Evolutionary conservation across 1,140 invertebrate species (phyloP), one percentile per base, ranked within the genome.

Genomic region (Rhynchophorus ferrugineus): DNA sequence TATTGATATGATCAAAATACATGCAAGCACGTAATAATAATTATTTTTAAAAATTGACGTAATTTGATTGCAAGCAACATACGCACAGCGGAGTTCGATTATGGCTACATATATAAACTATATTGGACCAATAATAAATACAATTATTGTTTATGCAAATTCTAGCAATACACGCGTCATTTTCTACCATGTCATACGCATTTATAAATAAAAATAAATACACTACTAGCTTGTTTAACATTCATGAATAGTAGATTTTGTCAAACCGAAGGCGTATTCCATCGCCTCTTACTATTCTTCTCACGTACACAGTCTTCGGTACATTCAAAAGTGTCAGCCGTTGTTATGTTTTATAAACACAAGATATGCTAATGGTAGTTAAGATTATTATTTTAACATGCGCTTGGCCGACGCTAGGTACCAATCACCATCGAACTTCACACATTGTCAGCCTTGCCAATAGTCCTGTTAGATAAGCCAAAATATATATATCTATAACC

Each of bases 161-260:
- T 34, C 17, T 18, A 46, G 14, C 3, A 46, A 35, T 33, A 34
- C 44, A 46, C 34, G 44, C 44, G 44, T 19, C 33, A 35, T 34
- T 35, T 36, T n/a, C n/a, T 36, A 34, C 44, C 18, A 33, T 36
- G 44, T 17, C 29, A 35, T 19, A 36, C 33, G 44, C 29, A 36
- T 45, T 34, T 29, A 45, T 34, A 34, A 21, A 22, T 45, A 16
- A 16, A 36, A 46, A 46, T 36, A 46, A 36, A 36, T 36, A 46
- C 44, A 35, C 7, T 36, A 19, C n/a, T 13, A 17, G 33, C 44
- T 46, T 34, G 44, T 46, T n/a, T 46, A 46, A 36, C 44, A 46
- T 46, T 21, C 44, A 46, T 14, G 33, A 46, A 36, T 35, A 46
- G 44, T 46, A 36, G 17, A 46, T 46, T 46, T 46, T 46, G 44